Conservation (phyloP, 2,797 vertebrate species). For the Psittacula derbiana region DNA sequence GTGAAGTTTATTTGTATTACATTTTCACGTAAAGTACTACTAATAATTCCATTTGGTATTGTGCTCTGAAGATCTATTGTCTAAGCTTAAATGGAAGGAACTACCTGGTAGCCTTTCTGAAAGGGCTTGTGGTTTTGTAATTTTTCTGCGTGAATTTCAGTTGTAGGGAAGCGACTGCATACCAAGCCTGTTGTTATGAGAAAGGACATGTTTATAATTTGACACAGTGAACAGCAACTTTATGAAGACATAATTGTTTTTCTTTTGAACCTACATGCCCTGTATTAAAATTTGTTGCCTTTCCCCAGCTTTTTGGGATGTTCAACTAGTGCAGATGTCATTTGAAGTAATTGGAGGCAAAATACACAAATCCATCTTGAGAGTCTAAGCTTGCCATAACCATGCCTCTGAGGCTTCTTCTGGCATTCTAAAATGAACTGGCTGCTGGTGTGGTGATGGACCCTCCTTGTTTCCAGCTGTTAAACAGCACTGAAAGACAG, state of each 20-base stretch:
- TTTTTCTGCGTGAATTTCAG: neutral
- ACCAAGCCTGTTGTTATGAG: neutral
- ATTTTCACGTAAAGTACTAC: neutral
- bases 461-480: slow-evolving; percentile 57
- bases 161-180: neutral
- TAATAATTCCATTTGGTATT: neutral
- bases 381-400: neutral
- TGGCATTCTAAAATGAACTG: neutral
- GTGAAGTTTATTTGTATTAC: slow-evolving; percentile 62
- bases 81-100: neutral
- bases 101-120: neutral
- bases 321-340: neutral
- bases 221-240: neutral
- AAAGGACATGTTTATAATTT: neutral
- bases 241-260: neutral
- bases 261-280: neutral
- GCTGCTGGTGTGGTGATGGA: neutral
- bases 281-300: neutral
- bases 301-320: neutral
- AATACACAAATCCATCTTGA: neutral
- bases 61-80: neutral
- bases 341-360: neutral
- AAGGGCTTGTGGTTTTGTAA: neutral
- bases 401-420: neutral
- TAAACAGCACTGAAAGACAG: slow-evolving; percentile 47